Evolutionary conservation across 2,113 vertebrate species (phyloP).

Genomic region (Microcebus jonahi): DNA sequence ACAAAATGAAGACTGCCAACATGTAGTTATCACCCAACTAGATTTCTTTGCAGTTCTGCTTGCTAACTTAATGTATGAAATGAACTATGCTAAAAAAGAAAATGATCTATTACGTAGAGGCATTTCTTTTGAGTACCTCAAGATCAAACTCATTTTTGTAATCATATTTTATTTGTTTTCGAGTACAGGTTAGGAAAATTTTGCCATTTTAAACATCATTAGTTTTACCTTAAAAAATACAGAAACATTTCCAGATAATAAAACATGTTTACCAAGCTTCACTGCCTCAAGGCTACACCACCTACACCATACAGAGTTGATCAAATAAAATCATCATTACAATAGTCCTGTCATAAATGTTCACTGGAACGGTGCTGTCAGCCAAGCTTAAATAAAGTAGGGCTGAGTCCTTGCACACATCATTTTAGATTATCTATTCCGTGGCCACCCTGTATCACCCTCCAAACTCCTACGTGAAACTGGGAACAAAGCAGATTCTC

Average conservation of each 20-base stretch:
- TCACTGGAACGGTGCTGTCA: not conserved
- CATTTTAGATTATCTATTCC: not conserved
- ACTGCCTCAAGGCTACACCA: slow-evolving; percentile 7
- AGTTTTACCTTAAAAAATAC: slow-evolving; percentile 27
- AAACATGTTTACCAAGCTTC: slow-evolving; percentile 36
- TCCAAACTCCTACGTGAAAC: not conserved
- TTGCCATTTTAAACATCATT: slow-evolving; percentile 20
- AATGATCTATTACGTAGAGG: not conserved
- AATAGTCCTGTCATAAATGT: slow-evolving; percentile 31
- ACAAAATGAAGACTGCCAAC: not conserved
- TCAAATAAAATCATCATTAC: slow-evolving; percentile 36
- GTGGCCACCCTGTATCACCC: not conserved
- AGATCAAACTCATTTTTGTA: not conserved
- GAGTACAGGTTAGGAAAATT: not conserved
- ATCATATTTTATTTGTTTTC: slow-evolving; percentile 25
- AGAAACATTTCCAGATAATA: slow-evolving; percentile 38
- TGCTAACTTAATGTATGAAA: not conserved
- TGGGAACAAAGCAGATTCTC: not conserved
- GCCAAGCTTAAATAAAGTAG: not conserved
- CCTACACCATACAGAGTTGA: not conserved
- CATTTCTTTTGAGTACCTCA: not conserved
- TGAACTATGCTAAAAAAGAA: not conserved
- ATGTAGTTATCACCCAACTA: not conserved
- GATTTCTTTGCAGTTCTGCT: not conserved
- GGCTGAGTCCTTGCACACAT: not conserved